Percentiles rank a stretch among this genome's conserved stretches.
These are phyloP conservation scores for Agonopterix arenella DNA, from an alignment of 2,888 invertebrate species.

Conservation along the genomic window DNA sequence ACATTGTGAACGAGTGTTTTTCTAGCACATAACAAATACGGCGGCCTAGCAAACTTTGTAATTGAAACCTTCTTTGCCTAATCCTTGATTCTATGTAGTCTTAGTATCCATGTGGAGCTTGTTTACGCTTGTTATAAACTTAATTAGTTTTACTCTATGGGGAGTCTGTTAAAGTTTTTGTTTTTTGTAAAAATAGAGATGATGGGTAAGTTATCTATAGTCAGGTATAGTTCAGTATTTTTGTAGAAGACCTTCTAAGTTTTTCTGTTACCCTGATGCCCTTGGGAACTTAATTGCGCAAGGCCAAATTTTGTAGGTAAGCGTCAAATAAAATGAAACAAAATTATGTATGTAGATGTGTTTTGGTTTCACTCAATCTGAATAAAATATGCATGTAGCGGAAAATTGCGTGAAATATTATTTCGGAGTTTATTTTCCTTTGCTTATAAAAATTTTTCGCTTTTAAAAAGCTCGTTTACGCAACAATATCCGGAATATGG, in stretches of 20 bases:
- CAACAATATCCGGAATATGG: constrained; percentile 18
- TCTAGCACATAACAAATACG: too few relatives aligned
- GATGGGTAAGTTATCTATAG: too few relatives aligned
- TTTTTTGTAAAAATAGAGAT: too few relatives aligned
- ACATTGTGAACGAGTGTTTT: too few relatives aligned
- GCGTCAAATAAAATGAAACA: too few relatives aligned
- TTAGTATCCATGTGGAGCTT: not conserved
- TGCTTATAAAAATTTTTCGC: constrained; percentile 9
- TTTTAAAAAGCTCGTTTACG: constrained; percentile 24
- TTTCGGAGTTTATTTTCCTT: constrained; percentile 7
- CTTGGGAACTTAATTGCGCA: not conserved
- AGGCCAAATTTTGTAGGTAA: not conserved
- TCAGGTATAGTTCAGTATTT: too few relatives aligned
- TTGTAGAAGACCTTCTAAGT: not conserved
- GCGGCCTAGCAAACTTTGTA: too few relatives aligned
- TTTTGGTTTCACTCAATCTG: not conserved
- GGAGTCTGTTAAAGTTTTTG: too few relatives aligned
- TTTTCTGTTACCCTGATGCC: not conserved
- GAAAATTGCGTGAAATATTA: constrained; percentile 9
- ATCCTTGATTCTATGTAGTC: not conserved
- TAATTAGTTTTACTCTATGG: not conserved
- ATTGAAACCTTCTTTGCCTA: too few relatives aligned
- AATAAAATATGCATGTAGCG: constrained; percentile 7
- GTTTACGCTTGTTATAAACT: not conserved
- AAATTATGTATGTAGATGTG: constrained; percentile 3